Percentiles rank a stretch among this genome's conserved stretches.
These are phyloP conservation scores for Itoplectis maculator DNA, from an alignment of 2,888 invertebrate species.

Conservation along the genomic window DNA sequence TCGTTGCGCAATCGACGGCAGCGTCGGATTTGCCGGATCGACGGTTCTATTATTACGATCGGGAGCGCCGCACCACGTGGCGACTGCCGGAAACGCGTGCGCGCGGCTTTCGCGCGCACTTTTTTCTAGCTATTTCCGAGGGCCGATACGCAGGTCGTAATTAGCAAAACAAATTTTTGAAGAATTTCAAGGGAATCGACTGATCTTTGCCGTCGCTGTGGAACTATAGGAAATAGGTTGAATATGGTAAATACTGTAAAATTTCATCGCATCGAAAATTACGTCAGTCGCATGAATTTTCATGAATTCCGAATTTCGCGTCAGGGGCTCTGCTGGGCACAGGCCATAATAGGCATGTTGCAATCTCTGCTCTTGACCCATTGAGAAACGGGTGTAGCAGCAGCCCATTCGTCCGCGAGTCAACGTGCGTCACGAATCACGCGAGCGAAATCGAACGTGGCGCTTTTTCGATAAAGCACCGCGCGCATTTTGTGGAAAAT, in stretches of 20 bases:
- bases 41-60: constrained; percentile 34
- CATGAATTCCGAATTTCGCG: neutral
- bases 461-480: neutral
- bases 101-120: neutral
- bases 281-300: neutral
- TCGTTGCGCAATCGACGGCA: neutral
- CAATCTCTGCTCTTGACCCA: neutral
- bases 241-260: neutral
- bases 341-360: neutral
- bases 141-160: too few species aligned
- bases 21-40: neutral
- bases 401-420: neutral
- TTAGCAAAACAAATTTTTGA: neutral
- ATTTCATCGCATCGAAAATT: neutral
- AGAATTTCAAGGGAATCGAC: neutral
- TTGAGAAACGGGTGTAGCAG: neutral
- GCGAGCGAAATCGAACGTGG: neutral
- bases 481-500: constrained; percentile 13
- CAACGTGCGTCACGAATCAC: neutral
- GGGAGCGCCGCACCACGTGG: constrained; percentile 18
- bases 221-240: neutral
- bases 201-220: neutral
- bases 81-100: neutral
- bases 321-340: too few species aligned
- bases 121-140: neutral